These are phyloP conservation scores for Lochmaea crataegi DNA, from an alignment of 2,888 invertebrate genomes.

Conservation along the genomic window DNA sequence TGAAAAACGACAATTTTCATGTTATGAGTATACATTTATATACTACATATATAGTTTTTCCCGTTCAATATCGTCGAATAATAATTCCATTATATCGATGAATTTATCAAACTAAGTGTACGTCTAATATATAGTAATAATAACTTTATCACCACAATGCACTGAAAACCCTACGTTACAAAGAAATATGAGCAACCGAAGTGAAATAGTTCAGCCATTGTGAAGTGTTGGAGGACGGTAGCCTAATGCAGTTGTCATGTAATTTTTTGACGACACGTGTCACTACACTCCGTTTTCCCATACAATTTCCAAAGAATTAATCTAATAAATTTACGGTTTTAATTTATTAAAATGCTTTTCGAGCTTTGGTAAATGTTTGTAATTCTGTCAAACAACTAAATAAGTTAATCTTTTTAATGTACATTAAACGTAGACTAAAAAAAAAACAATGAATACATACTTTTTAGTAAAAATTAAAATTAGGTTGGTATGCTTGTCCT, in stretches of 20 bases:
- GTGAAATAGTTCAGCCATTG: conserved; percentile 27
- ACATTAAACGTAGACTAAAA: not conserved
- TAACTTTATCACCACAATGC: conserved; percentile 1
- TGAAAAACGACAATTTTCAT: too few species aligned
- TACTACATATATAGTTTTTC: too few species aligned
- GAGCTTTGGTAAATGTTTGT: conserved; percentile 24
- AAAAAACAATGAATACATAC: conserved; percentile 5
- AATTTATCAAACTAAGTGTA: not conserved
- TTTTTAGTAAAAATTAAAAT: not conserved
- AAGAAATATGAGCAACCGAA: conserved; percentile 22
- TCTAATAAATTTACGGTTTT: conserved; percentile 31
- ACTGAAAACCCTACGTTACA: conserved; percentile 5
- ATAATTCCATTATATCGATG: too few species aligned
- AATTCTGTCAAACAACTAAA: conserved; percentile 19
- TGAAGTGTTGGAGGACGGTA: conserved; percentile 17
- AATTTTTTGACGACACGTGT: conserved; percentile 40
- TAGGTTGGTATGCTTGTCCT: not conserved
- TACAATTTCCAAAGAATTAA: conserved; percentile 31
- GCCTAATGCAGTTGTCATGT: conserved; percentile 38
- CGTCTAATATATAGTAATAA: not conserved
- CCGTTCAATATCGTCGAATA: too few species aligned
- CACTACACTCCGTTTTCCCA: conserved; percentile 31
- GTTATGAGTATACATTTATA: too few species aligned
- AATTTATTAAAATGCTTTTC: conserved; percentile 34
- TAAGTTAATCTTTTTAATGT: conserved; percentile 30